Conservation (phyloP, 2,797 vertebrate species). For the Cossypha polioptera region DNA sequence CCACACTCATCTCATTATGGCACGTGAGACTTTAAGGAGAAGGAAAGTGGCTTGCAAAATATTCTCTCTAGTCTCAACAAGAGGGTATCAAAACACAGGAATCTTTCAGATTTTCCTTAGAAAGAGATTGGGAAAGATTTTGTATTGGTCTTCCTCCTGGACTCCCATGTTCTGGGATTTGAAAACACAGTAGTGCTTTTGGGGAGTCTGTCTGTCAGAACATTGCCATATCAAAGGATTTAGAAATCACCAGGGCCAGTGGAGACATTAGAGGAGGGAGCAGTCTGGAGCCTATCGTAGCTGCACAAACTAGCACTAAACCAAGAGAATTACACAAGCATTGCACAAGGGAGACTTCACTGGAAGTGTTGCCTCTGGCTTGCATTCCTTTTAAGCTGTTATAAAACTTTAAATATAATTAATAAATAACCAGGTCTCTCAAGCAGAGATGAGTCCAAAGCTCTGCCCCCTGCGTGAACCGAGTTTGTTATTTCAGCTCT, state of each 20-base stretch:
- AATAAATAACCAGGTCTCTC: slow-evolving; percentile 69
- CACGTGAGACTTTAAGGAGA: not conserved
- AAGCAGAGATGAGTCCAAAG: slow-evolving; percentile 47
- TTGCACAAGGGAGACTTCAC: slow-evolving; percentile 50
- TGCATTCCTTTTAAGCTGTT: slow-evolving; percentile 58
- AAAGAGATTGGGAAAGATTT: not conserved
- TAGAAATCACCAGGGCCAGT: not conserved
- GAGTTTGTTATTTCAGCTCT: slow-evolving; percentile 44
- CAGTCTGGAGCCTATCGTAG: not conserved
- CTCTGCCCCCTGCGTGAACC: slow-evolving; percentile 55
- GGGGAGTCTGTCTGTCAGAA: not conserved
- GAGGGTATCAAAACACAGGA: not conserved
- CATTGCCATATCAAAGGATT: not conserved
- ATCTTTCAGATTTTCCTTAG: not conserved
- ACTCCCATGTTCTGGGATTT: not conserved
- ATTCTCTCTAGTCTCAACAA: not conserved
- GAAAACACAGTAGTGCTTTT: not conserved
- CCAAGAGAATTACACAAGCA: slow-evolving; percentile 38
- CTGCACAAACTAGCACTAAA: not conserved
- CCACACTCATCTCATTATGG: rapidly evolving
- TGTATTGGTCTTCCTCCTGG: not conserved
- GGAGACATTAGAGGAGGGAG: not conserved
- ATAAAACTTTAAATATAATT: slow-evolving; percentile 74
- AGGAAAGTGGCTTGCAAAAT: not conserved
- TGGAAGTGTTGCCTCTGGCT: slow-evolving; percentile 53